phyloP scores from a whole-genome alignment of 2,888 invertebrate species.

The Dryobotodes eremita region DNA sequence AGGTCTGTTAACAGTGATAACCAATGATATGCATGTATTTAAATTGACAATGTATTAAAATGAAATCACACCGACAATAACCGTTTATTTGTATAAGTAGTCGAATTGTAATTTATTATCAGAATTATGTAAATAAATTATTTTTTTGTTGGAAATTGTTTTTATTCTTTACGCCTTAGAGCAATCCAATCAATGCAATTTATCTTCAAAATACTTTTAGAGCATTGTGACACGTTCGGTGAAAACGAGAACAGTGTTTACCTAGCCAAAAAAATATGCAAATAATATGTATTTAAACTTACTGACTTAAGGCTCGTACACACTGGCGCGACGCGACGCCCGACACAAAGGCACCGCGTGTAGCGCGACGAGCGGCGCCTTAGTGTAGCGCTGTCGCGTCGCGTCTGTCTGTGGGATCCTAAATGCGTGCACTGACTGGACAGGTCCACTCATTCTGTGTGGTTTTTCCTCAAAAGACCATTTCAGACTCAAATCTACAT shows the following conservation, averaged over 20 bases:
- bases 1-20: not conserved
- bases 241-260: not conserved
- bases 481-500: no score
- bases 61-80: conserved; percentile 61
- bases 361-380: no score
- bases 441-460: no score
- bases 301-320: no score
- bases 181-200: not conserved
- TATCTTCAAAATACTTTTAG: not conserved
- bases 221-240: not conserved
- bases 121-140: conserved; percentile 60
- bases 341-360: no score
- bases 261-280: not conserved
- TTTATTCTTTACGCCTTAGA: not conserved
- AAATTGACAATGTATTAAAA: conserved; percentile 44
- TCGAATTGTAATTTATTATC: conserved; percentile 63
- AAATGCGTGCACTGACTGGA: no score
- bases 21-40: conserved; percentile 6
- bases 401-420: no score
- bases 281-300: no score
- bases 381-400: no score
- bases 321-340: no score
- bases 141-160: conserved; percentile 52
- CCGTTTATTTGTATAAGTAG: conserved; percentile 58
- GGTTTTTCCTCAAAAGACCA: no score